Base-by-base conservation (phyloP, 2,888 invertebrate genomes). In the Polymixis flavicincta region DNA sequence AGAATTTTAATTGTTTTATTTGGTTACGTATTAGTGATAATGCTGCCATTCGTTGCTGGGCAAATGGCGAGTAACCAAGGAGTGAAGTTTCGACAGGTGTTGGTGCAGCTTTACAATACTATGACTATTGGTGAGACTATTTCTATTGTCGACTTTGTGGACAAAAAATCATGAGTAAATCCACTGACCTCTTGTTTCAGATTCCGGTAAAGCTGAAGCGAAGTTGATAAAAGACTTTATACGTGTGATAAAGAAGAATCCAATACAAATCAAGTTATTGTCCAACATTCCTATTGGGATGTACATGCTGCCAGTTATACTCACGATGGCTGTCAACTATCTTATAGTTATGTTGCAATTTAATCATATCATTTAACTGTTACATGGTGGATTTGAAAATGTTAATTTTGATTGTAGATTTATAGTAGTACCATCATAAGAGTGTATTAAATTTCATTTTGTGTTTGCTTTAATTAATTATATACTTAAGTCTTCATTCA, bases 11-110 rank as follows among this genome's bases (percentile, higher is more conserved):
- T 59, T 13, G 13, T 48, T 45, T 13, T 77, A 14, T 64, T 74
- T n/a, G 13, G 52, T 45, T 64, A 74, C 45, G 19, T 63, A n/a
- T 74, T 45, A 32, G n/a, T 67, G 25, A n/a, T 82, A 60, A 42
- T 60, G 6, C 25, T 78, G 61, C 78, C 78, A 1, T 25, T 82
- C 9, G 8, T 76, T 32, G 76, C 82, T n/a, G 82, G 66, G 9
- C 82, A 78, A 28, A 55, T 28, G 22, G 76, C 42, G 11, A 55
- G 6, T 5, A 82, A 78, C 37, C 48, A 69, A 69, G 68, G 54
- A 48, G 60, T 54, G 19, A 54, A 14, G 60, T 76, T 76, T n/a
- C 69, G 28, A 19, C 32, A 45, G n/a, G 72, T 55, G 9, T 32
- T 72, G 45, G 45, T 32, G 25, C 45, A 32, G 48, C 69, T 76